Percentiles rank a stretch among this genome's conserved stretches.
Conservation (phyloP, 2,113 vertebrate species). For the Bungarus multicinctus region DNA sequence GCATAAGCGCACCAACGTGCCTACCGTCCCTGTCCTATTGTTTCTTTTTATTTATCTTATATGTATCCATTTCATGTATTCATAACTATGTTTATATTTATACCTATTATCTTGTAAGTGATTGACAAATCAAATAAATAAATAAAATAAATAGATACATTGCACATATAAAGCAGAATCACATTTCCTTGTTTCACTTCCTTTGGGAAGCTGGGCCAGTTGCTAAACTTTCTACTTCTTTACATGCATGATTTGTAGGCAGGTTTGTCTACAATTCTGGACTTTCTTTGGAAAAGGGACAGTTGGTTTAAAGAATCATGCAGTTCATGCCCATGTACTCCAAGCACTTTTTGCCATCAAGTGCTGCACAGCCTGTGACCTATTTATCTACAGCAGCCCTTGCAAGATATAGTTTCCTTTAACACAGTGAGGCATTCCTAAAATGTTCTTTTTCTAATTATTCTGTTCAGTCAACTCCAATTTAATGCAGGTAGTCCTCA, state of each 20-base stretch:
- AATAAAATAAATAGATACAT: no score
- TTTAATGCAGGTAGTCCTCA: not conserved
- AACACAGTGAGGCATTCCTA: not conserved
- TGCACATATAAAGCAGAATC: not conserved
- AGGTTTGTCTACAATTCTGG: not conserved
- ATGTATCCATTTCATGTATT: no score
- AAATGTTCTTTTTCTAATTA: not conserved
- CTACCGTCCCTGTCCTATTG: no score
- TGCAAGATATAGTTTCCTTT: not conserved
- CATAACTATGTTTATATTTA: no score
- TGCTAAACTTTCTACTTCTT: not conserved
- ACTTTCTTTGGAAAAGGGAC: not conserved
- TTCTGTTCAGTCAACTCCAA: not conserved
- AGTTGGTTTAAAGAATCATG: not conserved
- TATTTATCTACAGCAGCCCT: not conserved
- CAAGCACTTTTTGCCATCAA: not conserved
- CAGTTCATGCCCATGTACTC: not conserved
- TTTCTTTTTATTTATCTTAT: no score
- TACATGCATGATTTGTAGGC: not conserved
- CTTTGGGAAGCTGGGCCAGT: not conserved
- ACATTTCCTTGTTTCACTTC: not conserved
- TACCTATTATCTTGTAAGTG: no score
- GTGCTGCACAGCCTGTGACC: not conserved
- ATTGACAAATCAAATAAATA: no score
- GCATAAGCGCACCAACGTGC: no score